phyloP scores from a whole-genome alignment of 2,113 vertebrate species.

The Corythaeola cristata region DNA sequence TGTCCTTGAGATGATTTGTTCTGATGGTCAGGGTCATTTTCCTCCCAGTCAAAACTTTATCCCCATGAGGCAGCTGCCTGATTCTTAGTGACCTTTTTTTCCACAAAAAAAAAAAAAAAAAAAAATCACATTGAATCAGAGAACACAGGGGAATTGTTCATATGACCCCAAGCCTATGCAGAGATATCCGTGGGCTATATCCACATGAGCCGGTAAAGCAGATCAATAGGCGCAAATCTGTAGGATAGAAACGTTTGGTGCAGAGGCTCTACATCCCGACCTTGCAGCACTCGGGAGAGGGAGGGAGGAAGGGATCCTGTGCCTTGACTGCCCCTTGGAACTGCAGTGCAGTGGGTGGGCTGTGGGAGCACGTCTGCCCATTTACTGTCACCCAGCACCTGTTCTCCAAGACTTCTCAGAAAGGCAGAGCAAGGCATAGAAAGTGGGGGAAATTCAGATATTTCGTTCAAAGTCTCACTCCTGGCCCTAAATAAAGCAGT shows the following conservation, averaged over 20 bases:
- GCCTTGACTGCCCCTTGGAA: neutral
- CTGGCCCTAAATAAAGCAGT: neutral
- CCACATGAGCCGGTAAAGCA: neutral
- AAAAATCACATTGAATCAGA: neutral
- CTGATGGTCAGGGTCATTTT: constrained; percentile 18
- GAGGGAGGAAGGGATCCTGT: neutral
- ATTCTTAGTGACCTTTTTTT: neutral
- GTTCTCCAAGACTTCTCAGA: neutral
- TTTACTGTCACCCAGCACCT: neutral
- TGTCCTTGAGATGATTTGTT: neutral
- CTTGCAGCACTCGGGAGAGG: neutral
- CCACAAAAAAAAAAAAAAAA: neutral
- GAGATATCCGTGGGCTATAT: neutral
- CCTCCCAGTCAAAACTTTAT: constrained; percentile 18
- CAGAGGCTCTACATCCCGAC: neutral
- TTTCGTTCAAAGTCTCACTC: neutral
- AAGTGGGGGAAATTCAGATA: neutral
- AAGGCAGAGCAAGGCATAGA: neutral
- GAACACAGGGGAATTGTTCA: neutral
- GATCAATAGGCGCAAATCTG: neutral
- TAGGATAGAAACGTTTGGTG: neutral
- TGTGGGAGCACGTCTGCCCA: neutral
- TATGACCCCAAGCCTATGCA: neutral
- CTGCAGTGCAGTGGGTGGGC: neutral
- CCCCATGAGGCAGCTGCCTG: neutral